Evolutionary conservation across 2,888 invertebrate species (phyloP).

Genomic region (Dynastes tityus): DNA sequence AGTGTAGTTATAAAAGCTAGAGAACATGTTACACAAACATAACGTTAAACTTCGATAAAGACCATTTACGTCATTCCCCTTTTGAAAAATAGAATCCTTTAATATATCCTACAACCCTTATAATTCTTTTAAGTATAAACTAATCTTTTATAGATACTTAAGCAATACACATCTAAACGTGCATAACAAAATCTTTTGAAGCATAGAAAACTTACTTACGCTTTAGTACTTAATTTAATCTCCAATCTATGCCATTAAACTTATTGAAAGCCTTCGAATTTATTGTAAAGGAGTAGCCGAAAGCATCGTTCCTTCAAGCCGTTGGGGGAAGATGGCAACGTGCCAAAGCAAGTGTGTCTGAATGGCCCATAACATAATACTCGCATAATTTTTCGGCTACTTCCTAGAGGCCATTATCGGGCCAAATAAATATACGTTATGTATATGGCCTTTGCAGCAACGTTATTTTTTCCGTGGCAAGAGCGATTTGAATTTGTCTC

Average conservation of each 20-base stretch:
- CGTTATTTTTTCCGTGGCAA: conserved; percentile 8
- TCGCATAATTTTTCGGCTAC: conserved; percentile 39
- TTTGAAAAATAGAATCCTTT: no score
- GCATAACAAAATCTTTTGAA: neutral
- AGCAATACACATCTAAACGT: no score
- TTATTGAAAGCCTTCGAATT: conserved; percentile 28
- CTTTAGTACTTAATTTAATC: conserved; percentile 15
- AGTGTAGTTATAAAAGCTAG: no score
- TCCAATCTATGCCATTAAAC: conserved; percentile 24
- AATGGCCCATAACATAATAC: conserved; percentile 39
- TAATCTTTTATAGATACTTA: no score
- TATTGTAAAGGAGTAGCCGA: conserved; percentile 9
- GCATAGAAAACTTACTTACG: neutral
- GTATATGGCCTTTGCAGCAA: conserved; percentile 11
- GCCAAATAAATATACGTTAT: conserved; percentile 30
- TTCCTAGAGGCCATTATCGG: conserved; percentile 37
- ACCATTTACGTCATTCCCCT: no score
- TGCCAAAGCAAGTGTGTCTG: conserved; percentile 37
- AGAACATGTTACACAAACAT: no score
- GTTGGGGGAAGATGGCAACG: conserved; percentile 7
- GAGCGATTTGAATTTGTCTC: conserved; percentile 16
- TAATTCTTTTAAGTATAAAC: no score
- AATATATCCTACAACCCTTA: no score
- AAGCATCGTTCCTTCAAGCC: neutral
- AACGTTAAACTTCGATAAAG: no score